These are phyloP conservation scores for Morone chrysops DNA, from an alignment of 2,113 vertebrate species.

Conservation along the genomic window DNA sequence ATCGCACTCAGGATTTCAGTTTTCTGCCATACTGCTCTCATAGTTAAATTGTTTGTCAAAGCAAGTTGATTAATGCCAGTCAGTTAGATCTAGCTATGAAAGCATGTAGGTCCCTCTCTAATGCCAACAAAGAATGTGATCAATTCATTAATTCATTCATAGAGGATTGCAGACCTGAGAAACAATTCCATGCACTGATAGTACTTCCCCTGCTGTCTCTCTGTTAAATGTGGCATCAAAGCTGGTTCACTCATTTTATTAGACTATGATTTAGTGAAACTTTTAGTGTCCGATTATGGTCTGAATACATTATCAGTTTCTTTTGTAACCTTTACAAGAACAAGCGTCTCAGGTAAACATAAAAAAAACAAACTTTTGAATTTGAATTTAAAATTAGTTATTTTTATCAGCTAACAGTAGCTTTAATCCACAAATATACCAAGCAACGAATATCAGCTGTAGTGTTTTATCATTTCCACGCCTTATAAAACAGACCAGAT, in stretches of 20 bases:
- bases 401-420: background rate
- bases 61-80: background rate
- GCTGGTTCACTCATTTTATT: background rate
- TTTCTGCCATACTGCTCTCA: background rate
- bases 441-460: background rate
- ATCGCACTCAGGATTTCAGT: background rate
- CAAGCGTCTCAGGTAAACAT: background rate
- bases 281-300: background rate
- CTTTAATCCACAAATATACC: background rate
- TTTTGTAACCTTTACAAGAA: background rate
- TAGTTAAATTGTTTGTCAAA: background rate
- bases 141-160: background rate
- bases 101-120: background rate
- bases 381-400: background rate
- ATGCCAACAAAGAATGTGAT: background rate
- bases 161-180: background rate
- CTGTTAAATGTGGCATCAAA: background rate
- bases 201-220: background rate
- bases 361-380: no score
- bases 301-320: background rate
- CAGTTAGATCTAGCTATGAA: background rate
- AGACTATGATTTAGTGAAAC: background rate
- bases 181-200: background rate
- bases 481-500: conserved; percentile 24
- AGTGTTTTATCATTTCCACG: conserved; percentile 24